Percentiles rank a stretch among this genome's conserved stretches.
These are phyloP conservation scores for Sciurus carolinensis DNA, from an alignment of 2,797 vertebrate genomes.

Conservation along the genomic window DNA sequence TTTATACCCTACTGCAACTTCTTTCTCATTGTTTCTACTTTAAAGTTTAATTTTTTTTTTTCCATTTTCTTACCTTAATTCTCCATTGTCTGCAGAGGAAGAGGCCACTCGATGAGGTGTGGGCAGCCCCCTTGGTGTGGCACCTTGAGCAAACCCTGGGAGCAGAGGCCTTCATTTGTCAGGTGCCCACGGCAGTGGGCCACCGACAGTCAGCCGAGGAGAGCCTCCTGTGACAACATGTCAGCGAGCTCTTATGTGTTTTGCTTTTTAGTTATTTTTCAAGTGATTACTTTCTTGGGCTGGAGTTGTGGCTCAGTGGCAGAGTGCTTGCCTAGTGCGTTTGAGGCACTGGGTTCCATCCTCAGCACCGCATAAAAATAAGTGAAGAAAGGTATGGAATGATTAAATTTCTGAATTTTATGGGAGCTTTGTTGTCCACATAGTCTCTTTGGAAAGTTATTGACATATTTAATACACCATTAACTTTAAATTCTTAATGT, in stretches of 20 bases:
- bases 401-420: neutral
- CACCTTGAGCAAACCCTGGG: neutral
- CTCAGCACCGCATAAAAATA: too few species aligned
- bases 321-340: too few species aligned
- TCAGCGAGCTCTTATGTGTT: neutral
- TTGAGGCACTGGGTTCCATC: too few species aligned
- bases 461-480: neutral
- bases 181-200: neutral
- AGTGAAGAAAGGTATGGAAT: too few species aligned
- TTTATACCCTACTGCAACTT: neutral
- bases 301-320: too few species aligned
- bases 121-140: neutral
- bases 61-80: neutral
- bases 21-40: neutral
- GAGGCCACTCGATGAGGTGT: neutral
- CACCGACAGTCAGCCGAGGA: too few species aligned
- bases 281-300: neutral
- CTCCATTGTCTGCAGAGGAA: neutral
- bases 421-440: neutral
- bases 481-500: slow-evolving; percentile 8
- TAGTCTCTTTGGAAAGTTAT: slow-evolving; percentile 16
- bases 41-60: neutral
- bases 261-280: neutral
- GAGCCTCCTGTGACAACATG: neutral
- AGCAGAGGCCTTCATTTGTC: neutral